These are phyloP conservation scores for Phrynosoma platyrhinos DNA, from an alignment of 2,113 vertebrate genomes.

Conservation along the genomic window DNA sequence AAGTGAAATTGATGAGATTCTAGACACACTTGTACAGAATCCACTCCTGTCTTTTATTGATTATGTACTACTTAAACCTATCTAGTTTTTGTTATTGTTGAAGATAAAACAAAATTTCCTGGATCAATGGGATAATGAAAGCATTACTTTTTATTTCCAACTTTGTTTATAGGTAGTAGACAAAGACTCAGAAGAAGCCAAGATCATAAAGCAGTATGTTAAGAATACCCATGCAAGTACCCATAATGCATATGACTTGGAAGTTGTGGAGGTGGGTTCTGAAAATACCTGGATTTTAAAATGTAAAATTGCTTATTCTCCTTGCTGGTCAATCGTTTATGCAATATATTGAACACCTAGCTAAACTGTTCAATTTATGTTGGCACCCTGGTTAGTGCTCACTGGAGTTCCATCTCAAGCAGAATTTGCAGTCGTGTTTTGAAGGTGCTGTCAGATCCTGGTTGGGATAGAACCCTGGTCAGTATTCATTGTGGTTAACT, in stretches of 20 bases:
- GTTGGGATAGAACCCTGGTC: not conserved
- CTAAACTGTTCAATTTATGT: not conserved
- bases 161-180: conserved; percentile 87
- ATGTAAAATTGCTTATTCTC: not conserved
- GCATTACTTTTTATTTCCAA: conserved; percentile 7
- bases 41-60: not conserved
- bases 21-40: not conserved
- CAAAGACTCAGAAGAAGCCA: conserved; percentile 88
- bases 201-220: conserved; percentile 91
- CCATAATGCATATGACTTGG: conserved; percentile 93
- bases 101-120: not conserved
- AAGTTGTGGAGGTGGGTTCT: conserved; percentile 90
- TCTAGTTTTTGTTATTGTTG: not conserved
- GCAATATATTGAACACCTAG: not conserved
- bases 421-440: not conserved
- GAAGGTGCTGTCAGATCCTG: not conserved
- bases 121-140: not conserved
- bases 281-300: not conserved
- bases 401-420: not conserved
- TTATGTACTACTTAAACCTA: not conserved
- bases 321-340: not conserved
- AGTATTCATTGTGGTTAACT: not conserved
- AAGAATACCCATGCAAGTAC: conserved; percentile 98
- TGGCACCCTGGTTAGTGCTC: not conserved
- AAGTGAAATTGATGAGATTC: not conserved